Evolutionary conservation across 2,113 vertebrate species (phyloP).

Genomic region (Pterocles orientalis): DNA sequence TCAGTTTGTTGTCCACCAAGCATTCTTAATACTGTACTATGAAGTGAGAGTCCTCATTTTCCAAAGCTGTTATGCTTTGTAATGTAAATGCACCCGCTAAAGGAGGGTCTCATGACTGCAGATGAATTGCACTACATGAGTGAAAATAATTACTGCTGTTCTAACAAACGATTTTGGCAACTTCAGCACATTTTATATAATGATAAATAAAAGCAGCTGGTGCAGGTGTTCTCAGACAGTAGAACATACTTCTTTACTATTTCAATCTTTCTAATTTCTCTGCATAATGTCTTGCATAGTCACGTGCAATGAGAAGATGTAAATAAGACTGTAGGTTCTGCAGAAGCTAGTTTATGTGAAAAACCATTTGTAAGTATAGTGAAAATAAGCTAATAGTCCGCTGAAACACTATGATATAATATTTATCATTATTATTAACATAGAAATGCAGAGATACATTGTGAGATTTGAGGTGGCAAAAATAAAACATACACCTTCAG

Average conservation of each 20-base stretch:
- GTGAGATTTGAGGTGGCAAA: neutral
- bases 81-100: conserved; percentile 57
- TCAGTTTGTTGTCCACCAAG: neutral
- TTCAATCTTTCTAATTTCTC: conserved; percentile 7
- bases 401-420: neutral
- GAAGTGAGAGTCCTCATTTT: conserved; percentile 17
- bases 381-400: neutral
- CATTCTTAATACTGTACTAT: neutral
- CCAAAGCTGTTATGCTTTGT: conserved; percentile 14
- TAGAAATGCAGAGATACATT: neutral
- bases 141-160: conserved; percentile 57
- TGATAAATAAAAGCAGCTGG: conserved; percentile 38
- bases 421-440: neutral
- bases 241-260: neutral
- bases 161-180: conserved; percentile 32
- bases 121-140: conserved; percentile 54
- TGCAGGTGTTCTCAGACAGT: conserved; percentile 45
- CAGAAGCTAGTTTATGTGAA: neutral
- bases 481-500: neutral
- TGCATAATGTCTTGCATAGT: neutral
- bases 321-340: neutral
- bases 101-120: conserved; percentile 16
- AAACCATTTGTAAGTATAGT: neutral
- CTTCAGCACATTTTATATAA: conserved; percentile 31
- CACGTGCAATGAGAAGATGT: neutral